Base-by-base conservation (phyloP, 2,113 vertebrate genomes). In the Serinus canaria region DNA sequence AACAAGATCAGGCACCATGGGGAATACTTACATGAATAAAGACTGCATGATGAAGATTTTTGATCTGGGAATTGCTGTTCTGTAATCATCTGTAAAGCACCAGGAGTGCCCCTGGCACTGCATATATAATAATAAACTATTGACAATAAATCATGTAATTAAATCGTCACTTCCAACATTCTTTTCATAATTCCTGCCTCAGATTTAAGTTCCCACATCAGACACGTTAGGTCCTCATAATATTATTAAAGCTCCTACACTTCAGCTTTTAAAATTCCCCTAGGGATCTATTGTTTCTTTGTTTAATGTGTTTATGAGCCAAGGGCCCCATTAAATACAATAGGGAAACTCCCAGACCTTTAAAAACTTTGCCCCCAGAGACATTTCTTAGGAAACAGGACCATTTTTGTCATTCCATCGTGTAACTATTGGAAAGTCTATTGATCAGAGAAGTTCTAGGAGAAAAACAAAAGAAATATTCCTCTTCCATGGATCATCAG, bases 141-240 rank as follows among this genome's bases (percentile, higher is more conserved):
- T 94, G 94, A 78, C 83, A 96, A 96, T 95, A 97, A 96, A 96
- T 96, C 76, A 93, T 87, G 86, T 96, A 90, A 97, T 94, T 96
- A 97, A 95, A 95, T 92, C 56, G 82, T 89, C 76, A 72, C 88
- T 96, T 96, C 6, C 4, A 96, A 90, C 76, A 90, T 95, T 93
- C 76, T 90, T 96, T 90, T 84, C 79, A 53, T 75, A 83, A 95
- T 78, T 93, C 79, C 90, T 96, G 90, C 76, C 74, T 96, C 83
- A 83, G 52, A 95, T 94, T 95, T 83, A 95, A 90, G 90, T 89
- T 93, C 64, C 92, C 94, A 93, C 92, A 95, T 96, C 92, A 97
- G 92, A 94, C 83, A 78, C 62, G 90, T 81, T 94, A 96, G 76
- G 80, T 96, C 90, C 30, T 92, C 76, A 83, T 86, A 95, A 93